Evolutionary conservation across 1,140 invertebrate genomes (phyloP), one percentile per base, ranked within the genome.

Genomic region (Caenorhabditis remanei): DNA sequence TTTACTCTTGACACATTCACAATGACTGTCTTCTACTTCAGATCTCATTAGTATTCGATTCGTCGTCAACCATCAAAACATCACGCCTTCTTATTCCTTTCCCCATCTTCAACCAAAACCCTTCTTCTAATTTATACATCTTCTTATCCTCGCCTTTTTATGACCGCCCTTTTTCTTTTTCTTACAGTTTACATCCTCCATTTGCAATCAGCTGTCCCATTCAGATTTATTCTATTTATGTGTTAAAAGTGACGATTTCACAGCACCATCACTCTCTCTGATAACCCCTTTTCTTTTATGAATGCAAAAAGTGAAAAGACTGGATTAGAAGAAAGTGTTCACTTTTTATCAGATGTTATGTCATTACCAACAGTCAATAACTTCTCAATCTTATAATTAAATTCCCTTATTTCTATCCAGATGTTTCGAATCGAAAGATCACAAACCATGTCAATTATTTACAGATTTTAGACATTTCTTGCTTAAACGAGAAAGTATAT

Each of bases 51-150:
- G 46, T 41, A 79, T 79, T 79, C 41, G 9, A 79, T 50, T 7
- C 19, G 65, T 46, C 41, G 41, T 19, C 65, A 7, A 40, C 40
- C 65, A 71, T 50, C 71, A 79, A 79, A 79, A 50, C 43, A 79
- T 79, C 71, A 50, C 19, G 40, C 71, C 65, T 43, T 71, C 65
- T 48, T 24, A 48, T 79, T 79, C 71, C 11, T 50, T 8, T 46
- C n/a, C 9, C n/a, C 71, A 14, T 19, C n/a, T 46, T 75, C 67
- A 75, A 48, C 41, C 67, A 75, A 14, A 14, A 58, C 11, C 55
- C 61, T 7, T 53, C 46, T 14, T 79, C 46, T 79, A 79, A 79
- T 79, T 79, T 79, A 79, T 79, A 79, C 71, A 79, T 79, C 71
- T 79, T 79, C 71, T 53, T 79, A 50, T 53, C 46, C 46, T 24